Base-by-base conservation (phyloP, 1,140 invertebrate genomes). In the Tribolium madens region DNA sequence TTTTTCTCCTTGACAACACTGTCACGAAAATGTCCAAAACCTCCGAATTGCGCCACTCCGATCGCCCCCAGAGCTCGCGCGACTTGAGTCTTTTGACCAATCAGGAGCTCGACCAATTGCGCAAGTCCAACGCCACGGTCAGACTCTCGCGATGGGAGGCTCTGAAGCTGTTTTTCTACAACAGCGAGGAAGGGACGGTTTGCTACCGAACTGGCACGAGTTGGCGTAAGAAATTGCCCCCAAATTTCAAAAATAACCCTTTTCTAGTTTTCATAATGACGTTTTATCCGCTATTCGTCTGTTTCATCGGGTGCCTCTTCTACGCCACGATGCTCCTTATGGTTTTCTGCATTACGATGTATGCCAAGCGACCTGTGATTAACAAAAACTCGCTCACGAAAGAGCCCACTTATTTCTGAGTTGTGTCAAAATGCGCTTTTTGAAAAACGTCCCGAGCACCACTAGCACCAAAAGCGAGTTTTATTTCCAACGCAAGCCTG, bases 381-480 rank as follows among this genome's bases (percentile, higher is more conserved):
- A 64, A 64, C 12, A 64, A 64, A 12, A 18, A 31, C n/a, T 64
- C 57, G 10, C 14, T 64, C n/a, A 64, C 57, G 12, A 64, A 64
- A 26, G 57, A 64, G 10, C 57, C 57, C 1, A n/a, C 21, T 3
- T 64, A 64, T 10, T 31, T 64, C 36, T 64, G 6, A 42, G 36
- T 42, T 42, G 36, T 42, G 48, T 50, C 52, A 57, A 57, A 57
- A 57, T 57, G 52, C 14, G n/a, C 17, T 57, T 21, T 26, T 10
- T 57, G 15, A 2, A n/a, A 21, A 17, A 57, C 17, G 52, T 57
- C 7, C 52, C 52, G 15, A 57, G 52, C 17, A 57, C 52, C 17
- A 57, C 52, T 6, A 57, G 52, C 17, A 57, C 52, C 18, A 17
- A 12, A 4, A 57, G 52, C 52, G 52, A 17, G 6, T 57, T 57